Evolutionary conservation across 2,888 invertebrate species (phyloP).

Genomic region (Halocaridina rubra): DNA sequence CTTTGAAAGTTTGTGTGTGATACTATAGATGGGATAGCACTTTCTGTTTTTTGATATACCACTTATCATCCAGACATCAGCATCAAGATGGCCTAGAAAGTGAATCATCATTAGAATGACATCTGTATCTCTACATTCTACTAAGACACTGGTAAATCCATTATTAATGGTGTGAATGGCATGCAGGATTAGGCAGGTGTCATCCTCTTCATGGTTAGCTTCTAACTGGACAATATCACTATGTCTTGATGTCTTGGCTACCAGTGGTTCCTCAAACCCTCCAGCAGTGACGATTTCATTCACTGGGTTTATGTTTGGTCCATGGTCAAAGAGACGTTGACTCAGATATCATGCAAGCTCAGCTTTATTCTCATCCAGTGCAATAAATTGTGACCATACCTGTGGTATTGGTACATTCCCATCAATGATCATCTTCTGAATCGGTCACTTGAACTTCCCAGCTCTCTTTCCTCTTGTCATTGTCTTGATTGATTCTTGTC

Average conservation of each 20-base stretch:
- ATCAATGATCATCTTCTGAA: too few species aligned
- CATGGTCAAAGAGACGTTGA: neutral
- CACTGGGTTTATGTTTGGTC: neutral
- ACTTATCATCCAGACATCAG: too few species aligned
- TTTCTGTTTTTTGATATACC: too few species aligned
- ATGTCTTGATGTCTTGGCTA: neutral
- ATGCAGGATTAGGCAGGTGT: neutral
- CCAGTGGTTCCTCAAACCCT: too few species aligned
- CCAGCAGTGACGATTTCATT: neutral
- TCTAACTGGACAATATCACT: neutral
- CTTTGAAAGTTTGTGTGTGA: too few species aligned
- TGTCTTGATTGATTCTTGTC: neutral
- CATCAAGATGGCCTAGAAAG: too few species aligned
- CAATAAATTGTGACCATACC: too few species aligned
- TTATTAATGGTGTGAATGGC: neutral
- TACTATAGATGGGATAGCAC: neutral
- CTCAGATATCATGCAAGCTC: neutral
- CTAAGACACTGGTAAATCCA: neutral
- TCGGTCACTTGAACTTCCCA: too few species aligned
- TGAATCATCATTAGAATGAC: neutral
- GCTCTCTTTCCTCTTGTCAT: neutral
- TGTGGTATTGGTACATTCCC: too few species aligned
- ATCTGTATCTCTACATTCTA: neutral
- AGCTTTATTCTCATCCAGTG: neutral
- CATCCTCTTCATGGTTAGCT: neutral